Base-by-base conservation (phyloP, 2,113 vertebrate genomes). In the Petrocephalus zakoni region DNA sequence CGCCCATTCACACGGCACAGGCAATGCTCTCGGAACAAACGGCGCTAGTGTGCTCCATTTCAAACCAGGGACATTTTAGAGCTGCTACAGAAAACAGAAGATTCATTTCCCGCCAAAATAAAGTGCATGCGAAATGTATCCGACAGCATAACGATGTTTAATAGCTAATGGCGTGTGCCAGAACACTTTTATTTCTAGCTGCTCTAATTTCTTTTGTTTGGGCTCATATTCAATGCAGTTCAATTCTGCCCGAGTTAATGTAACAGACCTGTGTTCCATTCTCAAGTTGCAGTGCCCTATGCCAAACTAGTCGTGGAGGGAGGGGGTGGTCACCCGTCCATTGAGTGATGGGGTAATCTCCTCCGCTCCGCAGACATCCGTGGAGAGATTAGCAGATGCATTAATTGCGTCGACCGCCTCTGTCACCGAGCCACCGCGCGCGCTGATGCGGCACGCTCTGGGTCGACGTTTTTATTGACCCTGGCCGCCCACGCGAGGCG, bases 351-450 rank as follows among this genome's bases (percentile, higher is more conserved):
- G 37, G 81, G 81, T 21, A 46, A 83, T 47, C n/a, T 49, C 42
- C 81, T 83, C 42, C 81, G 22, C n/a, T 21, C 81, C 21, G 37
- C 81, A 22, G 46, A 81, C 75, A 81, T 46, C 75, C 42, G 37
- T 81, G 75, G 42, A 81, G 21, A 83, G 42, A 83, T 83, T 47
- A 83, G 81, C 46, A 83, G 81, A 83, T 83, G 81, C 46, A 83
- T 83, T 83, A 83, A 83, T 83, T 83, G 81, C 21, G 46, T 47
- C 9, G 42, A 47, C 7, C 81, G 19, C 46, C 81, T 83, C 37
- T 83, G 21, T 83, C 81, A 22, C 81, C 21, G 81, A 83, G 21
- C 78, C 46, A 49, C 46, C 46, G 37, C 8, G 9, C 61, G n/a
- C 19, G 81, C 81, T 83, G 46, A 46, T 42, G 17, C 81, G 21